Evolutionary conservation across 2,113 vertebrate genomes (phyloP).

Genomic region (Ramphastos sulfuratus): DNA sequence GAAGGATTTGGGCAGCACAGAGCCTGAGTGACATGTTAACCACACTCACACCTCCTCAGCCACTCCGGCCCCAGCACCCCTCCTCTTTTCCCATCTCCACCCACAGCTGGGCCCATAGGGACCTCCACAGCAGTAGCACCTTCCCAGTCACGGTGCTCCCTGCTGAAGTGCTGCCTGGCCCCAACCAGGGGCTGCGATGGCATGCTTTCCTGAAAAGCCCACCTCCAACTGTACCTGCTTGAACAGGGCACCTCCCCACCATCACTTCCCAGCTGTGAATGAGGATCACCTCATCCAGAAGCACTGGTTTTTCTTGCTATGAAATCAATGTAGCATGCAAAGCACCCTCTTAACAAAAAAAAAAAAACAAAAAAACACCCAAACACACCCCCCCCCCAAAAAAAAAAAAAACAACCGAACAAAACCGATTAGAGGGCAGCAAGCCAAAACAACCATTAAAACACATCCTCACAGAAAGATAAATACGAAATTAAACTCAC

Average conservation of each 20-base stretch:
- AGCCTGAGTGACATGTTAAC: neutral
- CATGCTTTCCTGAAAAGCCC: neutral
- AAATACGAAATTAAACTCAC: neutral
- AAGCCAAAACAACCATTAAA: neutral
- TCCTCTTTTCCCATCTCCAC: neutral
- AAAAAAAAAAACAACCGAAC: too few relatives aligned
- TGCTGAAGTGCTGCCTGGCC: fast-evolving
- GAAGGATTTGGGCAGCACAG: neutral
- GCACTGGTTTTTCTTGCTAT: neutral
- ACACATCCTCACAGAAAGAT: neutral
- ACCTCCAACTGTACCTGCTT: fast-evolving
- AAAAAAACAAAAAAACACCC: too few relatives aligned
- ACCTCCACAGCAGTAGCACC: neutral
- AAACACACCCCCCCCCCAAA: too few relatives aligned
- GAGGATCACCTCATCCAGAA: neutral
- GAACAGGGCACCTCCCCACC: neutral
- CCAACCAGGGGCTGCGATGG: fast-evolving
- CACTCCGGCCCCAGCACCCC: fast-evolving
- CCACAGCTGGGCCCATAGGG: neutral
- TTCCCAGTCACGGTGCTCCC: neutral
- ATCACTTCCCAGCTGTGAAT: fast-evolving
- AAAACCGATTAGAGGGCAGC: neutral
- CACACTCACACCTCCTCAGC: neutral
- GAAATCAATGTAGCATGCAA: neutral
- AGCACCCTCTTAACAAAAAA: neutral